Conservation (phyloP, 2,888 invertebrate species). For the Notodonta dromedarius region DNA sequence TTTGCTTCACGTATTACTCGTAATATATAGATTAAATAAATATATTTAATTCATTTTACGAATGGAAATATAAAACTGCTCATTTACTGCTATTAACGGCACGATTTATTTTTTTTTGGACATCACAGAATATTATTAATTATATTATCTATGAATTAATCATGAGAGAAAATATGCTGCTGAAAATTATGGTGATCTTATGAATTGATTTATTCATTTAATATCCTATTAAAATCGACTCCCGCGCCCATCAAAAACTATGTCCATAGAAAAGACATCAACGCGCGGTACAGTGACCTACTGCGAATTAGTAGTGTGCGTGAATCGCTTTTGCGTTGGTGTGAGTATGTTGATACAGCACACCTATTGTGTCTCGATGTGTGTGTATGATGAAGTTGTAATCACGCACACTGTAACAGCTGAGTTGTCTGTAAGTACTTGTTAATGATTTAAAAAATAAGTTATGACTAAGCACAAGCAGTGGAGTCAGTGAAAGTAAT, state of each 20-base stretch:
- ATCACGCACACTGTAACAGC: constrained; percentile 29
- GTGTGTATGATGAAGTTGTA: constrained; percentile 29
- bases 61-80: not conserved
- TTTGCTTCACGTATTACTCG: too few species aligned
- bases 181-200: constrained; percentile 10
- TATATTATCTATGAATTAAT: constrained; percentile 3
- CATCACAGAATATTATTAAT: not conserved
- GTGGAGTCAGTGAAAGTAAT: constrained; percentile 38
- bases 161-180: constrained; percentile 16
- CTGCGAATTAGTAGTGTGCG: constrained; percentile 31
- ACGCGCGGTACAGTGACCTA: constrained; percentile 60
- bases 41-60: not conserved
- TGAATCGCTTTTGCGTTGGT: constrained; percentile 8
- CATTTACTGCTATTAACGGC: not conserved
- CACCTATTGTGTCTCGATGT: constrained; percentile 3
- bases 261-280: constrained; percentile 59
- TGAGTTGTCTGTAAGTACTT: constrained; percentile 19
- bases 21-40: too few species aligned
- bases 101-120: not conserved
- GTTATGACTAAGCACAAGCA: constrained; percentile 38
- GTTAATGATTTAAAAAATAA: constrained; percentile 45
- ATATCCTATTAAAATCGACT: constrained; percentile 12
- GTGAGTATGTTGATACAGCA: constrained; percentile 8
- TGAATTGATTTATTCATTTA: constrained; percentile 7
- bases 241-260: constrained; percentile 21